Percentiles rank a stretch among this genome's conserved stretches.
These are phyloP conservation scores for Argopecten irradians DNA, from an alignment of 1,140 invertebrate genomes.

Conservation along the genomic window DNA sequence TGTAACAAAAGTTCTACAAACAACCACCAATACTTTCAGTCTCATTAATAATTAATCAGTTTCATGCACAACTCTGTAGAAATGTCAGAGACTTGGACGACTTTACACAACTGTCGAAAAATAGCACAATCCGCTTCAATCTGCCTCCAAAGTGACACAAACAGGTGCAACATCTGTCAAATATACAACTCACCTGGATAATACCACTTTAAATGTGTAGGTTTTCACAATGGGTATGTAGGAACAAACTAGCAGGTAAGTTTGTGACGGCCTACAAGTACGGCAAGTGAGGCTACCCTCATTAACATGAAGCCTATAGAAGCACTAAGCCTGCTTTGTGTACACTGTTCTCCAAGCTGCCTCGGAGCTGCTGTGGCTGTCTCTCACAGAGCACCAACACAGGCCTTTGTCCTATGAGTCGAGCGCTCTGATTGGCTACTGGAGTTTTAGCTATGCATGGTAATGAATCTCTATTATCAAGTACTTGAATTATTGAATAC, in stretches of 20 bases:
- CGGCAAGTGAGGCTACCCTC: neutral
- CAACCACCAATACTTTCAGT: neutral
- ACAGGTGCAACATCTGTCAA: neutral
- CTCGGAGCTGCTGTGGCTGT: neutral
- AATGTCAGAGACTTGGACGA: conserved; percentile 10
- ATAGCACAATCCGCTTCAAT: neutral
- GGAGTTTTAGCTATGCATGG: conserved; percentile 40
- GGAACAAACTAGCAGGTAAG: neutral
- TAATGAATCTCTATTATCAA: conserved; percentile 50
- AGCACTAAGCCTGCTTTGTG: conserved; percentile 6
- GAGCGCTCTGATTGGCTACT: conserved; percentile 37
- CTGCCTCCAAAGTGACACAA: neutral
- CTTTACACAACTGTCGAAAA: neutral
- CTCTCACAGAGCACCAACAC: neutral
- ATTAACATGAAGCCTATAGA: neutral
- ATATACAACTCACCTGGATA: neutral
- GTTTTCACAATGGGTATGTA: neutral
- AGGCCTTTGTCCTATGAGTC: conserved; percentile 14
- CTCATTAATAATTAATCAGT: conserved; percentile 19
- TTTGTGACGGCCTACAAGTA: neutral
- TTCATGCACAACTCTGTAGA: conserved; percentile 21
- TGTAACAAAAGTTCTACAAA: conserved; percentile 18
- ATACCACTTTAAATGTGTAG: neutral
- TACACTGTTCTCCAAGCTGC: neutral
- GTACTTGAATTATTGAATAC: conserved; percentile 50